Evolutionary conservation across 2,888 invertebrate species (phyloP), one percentile per base, ranked within the genome.

Genomic region (Tenthredo mesomela): DNA sequence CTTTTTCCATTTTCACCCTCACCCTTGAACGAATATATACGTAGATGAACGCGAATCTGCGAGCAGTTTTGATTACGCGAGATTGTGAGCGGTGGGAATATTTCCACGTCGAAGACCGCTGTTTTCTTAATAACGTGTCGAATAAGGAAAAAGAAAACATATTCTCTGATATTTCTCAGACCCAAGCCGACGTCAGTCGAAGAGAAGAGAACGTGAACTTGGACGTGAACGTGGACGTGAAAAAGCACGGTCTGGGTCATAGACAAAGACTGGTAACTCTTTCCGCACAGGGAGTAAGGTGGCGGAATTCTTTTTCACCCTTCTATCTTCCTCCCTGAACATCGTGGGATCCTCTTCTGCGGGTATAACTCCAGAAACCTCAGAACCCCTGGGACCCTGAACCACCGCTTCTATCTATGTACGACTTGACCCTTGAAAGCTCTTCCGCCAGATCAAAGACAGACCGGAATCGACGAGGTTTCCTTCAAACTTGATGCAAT

Each of bases 401-500:
- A 40, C 73, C 40, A 21, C 15, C 40, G 40, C 12, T 43, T 40
- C 21, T 73, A 73, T 73, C 73, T 54, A 29, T 54, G 50, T 82
- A 33, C 21, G 65, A 67, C 25, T 82, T 65, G 82, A 82, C 82
- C 82, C 82, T 65, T 25, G 84, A 75, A 84, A 84, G 84, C 84
- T 84, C 84, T 84, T 58, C 82, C 25, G 40, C 61, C 40, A 82
- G 82, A 82, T 82, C 82, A 82, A 82, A 82, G 82, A 82, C 82
- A n/a, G 40, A 47, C 82, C 33, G 78, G 9, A 78, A 78, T 78
- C 78, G 78, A 78, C 58, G n/a, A 54, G 54, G 78, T 54, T 61
- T 61, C 78, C 58, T 61, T 50, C 77, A 40, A 50, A 85, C 85
- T 85, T 85, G 85, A 86, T 85, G 85, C 85, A 84, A 85, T 87